Conservation (phyloP, 2,888 invertebrate species). For the Esperia sulphurella region DNA sequence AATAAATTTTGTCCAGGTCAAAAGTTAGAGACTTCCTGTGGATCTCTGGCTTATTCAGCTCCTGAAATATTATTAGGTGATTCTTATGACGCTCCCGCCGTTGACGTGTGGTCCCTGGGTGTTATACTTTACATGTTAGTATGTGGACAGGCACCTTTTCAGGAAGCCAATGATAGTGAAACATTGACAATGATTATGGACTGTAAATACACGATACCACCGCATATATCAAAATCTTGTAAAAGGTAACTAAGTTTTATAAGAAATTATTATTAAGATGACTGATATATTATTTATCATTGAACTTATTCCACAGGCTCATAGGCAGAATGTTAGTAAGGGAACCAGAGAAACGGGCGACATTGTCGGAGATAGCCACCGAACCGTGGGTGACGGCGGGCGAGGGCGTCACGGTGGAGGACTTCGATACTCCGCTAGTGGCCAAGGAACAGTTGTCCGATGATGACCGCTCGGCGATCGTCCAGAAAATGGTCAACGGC, state of each 20-base stretch:
- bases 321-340: constrained; percentile 96
- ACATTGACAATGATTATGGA: constrained; percentile 99
- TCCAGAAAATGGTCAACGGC: constrained; percentile 98
- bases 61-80: constrained; percentile 99
- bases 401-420: constrained; percentile 74
- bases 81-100: constrained; percentile 99
- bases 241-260: constrained; percentile 78
- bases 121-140: constrained; percentile 99
- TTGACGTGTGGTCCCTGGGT: constrained; percentile 99
- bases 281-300: not conserved
- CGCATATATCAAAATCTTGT: constrained; percentile 92
- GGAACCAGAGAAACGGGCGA: constrained; percentile 94
- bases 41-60: constrained; percentile 98
- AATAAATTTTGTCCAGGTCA: constrained; percentile 98
- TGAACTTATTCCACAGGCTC: constrained; percentile 73
- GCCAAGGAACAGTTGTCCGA: constrained; percentile 94
- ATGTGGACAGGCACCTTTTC: constrained; percentile 98
- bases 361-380: constrained; percentile 90
- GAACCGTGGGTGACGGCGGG: constrained; percentile 90
- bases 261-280: too few relatives aligned
- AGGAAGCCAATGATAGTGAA: constrained; percentile 99
- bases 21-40: constrained; percentile 98
- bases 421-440: constrained; percentile 87
- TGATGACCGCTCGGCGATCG: constrained; percentile 93
- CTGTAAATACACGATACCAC: constrained; percentile 96